A percentile compares a stretch with the other conserved stretches of the same genome.
Evolutionary conservation across 2,113 vertebrate genomes (phyloP).

Genomic region (Opisthocomus hoazin): DNA sequence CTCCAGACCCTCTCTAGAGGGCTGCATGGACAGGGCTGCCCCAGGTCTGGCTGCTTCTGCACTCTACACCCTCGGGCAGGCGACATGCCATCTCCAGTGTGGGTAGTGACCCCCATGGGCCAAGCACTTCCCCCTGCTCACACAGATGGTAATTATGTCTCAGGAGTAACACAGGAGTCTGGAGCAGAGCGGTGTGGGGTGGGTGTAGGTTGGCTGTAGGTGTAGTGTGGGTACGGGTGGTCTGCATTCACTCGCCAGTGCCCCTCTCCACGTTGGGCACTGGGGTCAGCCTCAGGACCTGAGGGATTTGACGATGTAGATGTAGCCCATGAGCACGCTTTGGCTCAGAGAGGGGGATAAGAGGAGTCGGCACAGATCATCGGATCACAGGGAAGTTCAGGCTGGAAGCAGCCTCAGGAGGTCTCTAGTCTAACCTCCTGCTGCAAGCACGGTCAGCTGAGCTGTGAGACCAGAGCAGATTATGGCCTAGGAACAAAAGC

Average conservation of each 20-base stretch:
- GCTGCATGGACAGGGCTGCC: not conserved
- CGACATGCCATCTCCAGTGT: accelerated
- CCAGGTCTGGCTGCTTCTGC: not conserved
- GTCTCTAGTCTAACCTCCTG: not conserved
- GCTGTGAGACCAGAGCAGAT: not conserved
- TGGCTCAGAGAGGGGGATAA: accelerated
- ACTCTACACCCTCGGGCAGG: not conserved
- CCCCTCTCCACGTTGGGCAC: not conserved
- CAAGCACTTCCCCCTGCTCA: no score
- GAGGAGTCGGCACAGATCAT: not conserved
- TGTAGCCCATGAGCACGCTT: not conserved
- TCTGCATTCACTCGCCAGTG: not conserved
- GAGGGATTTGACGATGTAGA: not conserved
- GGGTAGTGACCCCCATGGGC: no score
- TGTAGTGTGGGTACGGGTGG: accelerated
- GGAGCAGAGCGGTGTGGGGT: not conserved
- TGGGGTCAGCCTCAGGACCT: not conserved
- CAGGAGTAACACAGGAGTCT: not conserved
- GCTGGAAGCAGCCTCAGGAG: not conserved
- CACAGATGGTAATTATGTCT: not conserved
- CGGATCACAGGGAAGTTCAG: not conserved
- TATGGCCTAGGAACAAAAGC: not conserved
- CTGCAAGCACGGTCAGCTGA: not conserved
- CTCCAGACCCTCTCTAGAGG: not conserved
- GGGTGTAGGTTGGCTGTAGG: no score